Base-by-base conservation (phyloP, 2,113 vertebrate species). In the Pseudois nayaur region DNA sequence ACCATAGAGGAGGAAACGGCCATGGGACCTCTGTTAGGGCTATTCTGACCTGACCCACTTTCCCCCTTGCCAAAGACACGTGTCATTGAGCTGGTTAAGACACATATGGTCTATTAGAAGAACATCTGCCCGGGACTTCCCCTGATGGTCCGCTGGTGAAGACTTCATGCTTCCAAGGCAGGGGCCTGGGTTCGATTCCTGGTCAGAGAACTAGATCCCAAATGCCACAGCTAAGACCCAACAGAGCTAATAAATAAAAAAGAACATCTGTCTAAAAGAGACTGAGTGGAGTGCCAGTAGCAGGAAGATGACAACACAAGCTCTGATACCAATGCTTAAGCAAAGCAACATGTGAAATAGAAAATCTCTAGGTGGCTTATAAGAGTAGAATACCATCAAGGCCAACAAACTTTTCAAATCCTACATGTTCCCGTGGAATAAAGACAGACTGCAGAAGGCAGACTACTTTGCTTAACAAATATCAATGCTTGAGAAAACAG, bases 401-500 rank as follows among this genome's bases (percentile, higher is more conserved):
- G 48, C 45, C 54, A 89, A 57, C 17, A 78, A 71, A 40, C 1
- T 76, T 96, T 91, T 81, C 54, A 90, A 92, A 89, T 52, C 33
- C 83, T 50, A 10, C 74, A 23, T 19, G 17, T 91, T 23, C 16
- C 84, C 25, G 43, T 25, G 43, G 74, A 45, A 96, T 60, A 16
- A 94, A 96, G 74, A 52, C 6, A 33, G 10, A 82, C 14, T 16
- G 8, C 15, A 87, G 40, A 92, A 74, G 52, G 21, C 14, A 67
- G 15, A 29, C 25, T 45, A 88, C 9, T 76, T 94, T 43, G 57
- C 57, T 94, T 88, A 74, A 79, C 17, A 84, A 96, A 74, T 48
- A 92, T 14, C 97, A 85, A 87, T 67, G 64, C 71, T 95, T 85
- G 23, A 95, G 64, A 64, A 93, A 90, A 89, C 4, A 89, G 29